These are phyloP conservation scores for Adelosebastes latens DNA, from an alignment of 2,797 vertebrate genomes.

Conservation along the genomic window DNA sequence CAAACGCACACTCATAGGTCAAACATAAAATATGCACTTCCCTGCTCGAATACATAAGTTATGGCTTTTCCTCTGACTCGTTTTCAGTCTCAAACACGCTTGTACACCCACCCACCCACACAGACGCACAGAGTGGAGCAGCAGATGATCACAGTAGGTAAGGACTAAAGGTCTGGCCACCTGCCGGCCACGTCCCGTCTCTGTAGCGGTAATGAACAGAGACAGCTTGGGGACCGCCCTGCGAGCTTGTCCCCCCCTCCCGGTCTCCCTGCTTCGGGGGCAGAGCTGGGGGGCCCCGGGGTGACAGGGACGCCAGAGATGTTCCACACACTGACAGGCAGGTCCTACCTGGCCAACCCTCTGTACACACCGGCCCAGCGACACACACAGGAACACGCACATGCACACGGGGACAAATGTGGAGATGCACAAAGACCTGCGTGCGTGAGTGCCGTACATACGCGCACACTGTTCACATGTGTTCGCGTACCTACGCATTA, in stretches of 20 bases:
- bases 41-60: constrained; percentile 46
- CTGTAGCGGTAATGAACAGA: constrained; percentile 94
- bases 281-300: constrained; percentile 82
- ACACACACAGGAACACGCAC: constrained; percentile 40
- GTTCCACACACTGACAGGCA: constrained; percentile 90
- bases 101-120: constrained; percentile 34
- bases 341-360: constrained; percentile 85
- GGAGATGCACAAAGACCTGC: constrained; percentile 33
- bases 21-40: constrained; percentile 60
- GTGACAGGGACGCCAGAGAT: constrained; percentile 92
- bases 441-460: constrained; percentile 15
- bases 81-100: constrained; percentile 41
- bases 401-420: constrained; percentile 17
- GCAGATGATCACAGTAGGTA: constrained; percentile 90
- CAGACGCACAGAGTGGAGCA: constrained; percentile 63
- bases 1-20: constrained; percentile 53
- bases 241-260: constrained; percentile 83
- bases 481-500: constrained; percentile 34
- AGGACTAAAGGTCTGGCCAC: constrained; percentile 90
- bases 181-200: constrained; percentile 90
- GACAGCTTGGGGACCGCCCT: constrained; percentile 93
- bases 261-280: constrained; percentile 76
- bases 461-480: constrained; percentile 39
- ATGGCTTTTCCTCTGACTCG: constrained; percentile 42
- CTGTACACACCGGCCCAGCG: constrained; percentile 51